Evolutionary conservation across 2,113 vertebrate genomes (phyloP).

Genomic region (Leptobrachium ailaonicum): DNA sequence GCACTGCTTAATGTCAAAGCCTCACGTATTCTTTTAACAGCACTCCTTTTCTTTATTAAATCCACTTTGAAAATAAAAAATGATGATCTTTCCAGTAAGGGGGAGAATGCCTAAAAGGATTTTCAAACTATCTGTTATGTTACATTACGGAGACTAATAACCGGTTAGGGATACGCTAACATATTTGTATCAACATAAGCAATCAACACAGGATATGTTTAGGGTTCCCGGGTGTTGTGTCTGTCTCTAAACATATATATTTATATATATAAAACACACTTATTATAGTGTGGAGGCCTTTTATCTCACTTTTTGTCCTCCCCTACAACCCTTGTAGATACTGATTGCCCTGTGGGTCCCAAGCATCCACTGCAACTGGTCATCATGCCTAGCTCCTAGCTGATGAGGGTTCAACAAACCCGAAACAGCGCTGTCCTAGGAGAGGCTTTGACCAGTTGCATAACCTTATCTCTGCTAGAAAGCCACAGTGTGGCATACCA

Average conservation of each 20-base stretch:
- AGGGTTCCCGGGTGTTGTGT: constrained; percentile 58
- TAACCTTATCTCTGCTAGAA: too few species aligned
- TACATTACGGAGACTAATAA: constrained; percentile 84
- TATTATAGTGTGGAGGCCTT: background rate
- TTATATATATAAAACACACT: background rate
- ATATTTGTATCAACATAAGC: constrained; percentile 73
- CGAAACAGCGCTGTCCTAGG: too few species aligned
- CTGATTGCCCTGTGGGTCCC: too few species aligned
- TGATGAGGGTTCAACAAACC: too few species aligned
- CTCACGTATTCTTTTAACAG: constrained; percentile 89
- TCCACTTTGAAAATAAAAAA: constrained; percentile 82
- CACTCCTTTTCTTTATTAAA: constrained; percentile 88
- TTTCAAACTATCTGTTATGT: constrained; percentile 86
- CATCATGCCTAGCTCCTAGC: too few species aligned
- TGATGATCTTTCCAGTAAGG: constrained; percentile 83
- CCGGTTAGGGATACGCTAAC: constrained; percentile 73
- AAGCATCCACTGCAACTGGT: too few species aligned
- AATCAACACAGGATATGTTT: constrained; percentile 62
- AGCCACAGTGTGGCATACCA: too few species aligned
- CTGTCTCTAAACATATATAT: constrained; percentile 28
- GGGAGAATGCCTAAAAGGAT: constrained; percentile 78
- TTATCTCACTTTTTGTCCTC: too few species aligned
- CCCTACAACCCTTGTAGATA: too few species aligned
- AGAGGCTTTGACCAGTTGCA: too few species aligned
- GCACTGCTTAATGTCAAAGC: constrained; percentile 95